Evolutionary conservation across 2,113 vertebrate species (phyloP).

Genomic region (Piaya cayana): DNA sequence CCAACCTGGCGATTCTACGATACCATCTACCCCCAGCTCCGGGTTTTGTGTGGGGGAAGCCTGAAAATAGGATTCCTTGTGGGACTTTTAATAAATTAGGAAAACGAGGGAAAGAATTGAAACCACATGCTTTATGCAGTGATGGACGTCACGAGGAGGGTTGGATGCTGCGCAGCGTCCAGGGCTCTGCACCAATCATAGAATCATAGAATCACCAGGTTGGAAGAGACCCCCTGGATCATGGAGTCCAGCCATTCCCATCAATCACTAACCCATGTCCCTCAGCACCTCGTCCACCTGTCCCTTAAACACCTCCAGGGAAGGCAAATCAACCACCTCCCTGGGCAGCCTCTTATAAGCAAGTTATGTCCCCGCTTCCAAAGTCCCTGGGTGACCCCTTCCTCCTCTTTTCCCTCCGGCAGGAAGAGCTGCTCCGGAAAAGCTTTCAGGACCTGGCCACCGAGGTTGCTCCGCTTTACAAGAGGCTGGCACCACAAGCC

Average conservation of each 20-base stretch:
- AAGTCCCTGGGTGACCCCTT: neutral
- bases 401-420: neutral
- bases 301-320: too few relatives aligned
- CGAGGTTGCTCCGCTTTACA: constrained; percentile 91
- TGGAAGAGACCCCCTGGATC: too few relatives aligned
- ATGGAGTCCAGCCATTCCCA: too few relatives aligned
- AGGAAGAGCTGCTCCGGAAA: constrained; percentile 94
- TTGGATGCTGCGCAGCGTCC: rapidly evolving
- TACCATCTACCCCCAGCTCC: too few relatives aligned
- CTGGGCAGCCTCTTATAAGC: too few relatives aligned
- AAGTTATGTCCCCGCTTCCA: rapidly evolving
- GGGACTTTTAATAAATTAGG: neutral
- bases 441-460: constrained; percentile 95
- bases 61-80: neutral
- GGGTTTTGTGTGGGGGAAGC: neutral
- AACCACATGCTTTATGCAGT: rapidly evolving
- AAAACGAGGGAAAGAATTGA: neutral
- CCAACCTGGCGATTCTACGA: too few relatives aligned
- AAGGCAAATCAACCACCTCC: too few relatives aligned
- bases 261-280: too few relatives aligned
- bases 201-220: too few relatives aligned
- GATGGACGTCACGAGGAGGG: rapidly evolving
- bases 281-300: too few relatives aligned
- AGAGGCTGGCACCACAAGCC: constrained; percentile 90
- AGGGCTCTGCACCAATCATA: neutral